Evolutionary conservation across 2,797 vertebrate genomes (phyloP).

Genomic region (Myotis findleyi): DNA sequence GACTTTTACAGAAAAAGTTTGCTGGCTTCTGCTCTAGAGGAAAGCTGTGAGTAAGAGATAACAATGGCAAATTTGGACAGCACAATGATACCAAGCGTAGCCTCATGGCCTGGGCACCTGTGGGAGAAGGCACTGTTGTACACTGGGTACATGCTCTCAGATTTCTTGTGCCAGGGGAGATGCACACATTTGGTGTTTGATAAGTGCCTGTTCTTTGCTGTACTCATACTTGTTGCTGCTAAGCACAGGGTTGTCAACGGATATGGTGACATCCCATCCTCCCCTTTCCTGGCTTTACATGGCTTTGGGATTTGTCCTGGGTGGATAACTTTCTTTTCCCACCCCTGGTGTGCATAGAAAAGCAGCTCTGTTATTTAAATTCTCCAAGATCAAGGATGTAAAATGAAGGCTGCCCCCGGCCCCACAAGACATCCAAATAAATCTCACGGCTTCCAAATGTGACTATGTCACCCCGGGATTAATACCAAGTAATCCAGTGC

Average conservation of each 20-base stretch:
- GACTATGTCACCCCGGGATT: conserved; percentile 52
- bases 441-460: conserved; percentile 63
- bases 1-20: background rate
- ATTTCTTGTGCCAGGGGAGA: background rate
- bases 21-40: background rate
- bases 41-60: background rate
- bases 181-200: background rate
- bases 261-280: background rate
- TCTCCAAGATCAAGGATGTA: conserved; percentile 73
- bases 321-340: conserved; percentile 32
- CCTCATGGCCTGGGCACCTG: accelerated
- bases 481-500: conserved; percentile 68
- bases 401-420: conserved; percentile 78
- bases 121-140: too few relatives aligned
- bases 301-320: conserved; percentile 35
- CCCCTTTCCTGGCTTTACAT: background rate
- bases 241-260: background rate
- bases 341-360: background rate
- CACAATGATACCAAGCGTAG: background rate
- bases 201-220: background rate
- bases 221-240: background rate
- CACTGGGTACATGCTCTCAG: background rate
- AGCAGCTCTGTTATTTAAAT: conserved; percentile 74
- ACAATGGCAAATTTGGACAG: background rate
- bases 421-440: conserved; percentile 74